Evolutionary conservation across 2,888 invertebrate genomes (phyloP).

Genomic region (Erannis defoliaria): DNA sequence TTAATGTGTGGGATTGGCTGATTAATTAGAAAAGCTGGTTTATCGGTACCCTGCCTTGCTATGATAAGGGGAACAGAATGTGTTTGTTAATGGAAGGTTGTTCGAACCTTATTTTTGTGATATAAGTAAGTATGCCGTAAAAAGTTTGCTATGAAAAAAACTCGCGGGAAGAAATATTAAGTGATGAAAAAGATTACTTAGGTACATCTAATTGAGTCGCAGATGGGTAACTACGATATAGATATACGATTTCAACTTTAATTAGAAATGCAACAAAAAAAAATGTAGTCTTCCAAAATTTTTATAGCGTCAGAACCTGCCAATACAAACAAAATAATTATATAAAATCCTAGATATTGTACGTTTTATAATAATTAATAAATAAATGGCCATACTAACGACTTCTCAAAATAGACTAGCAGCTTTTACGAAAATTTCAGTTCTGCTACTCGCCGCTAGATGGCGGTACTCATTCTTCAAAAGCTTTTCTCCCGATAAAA

Average conservation of each 20-base stretch:
- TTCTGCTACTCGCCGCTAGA: conserved; percentile 73
- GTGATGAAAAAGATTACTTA: no score
- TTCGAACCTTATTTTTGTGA: neutral
- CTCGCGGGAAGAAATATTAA: neutral
- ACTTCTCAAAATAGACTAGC: no score
- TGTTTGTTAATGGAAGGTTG: conserved; percentile 20
- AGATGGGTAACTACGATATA: no score
- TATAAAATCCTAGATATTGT: no score
- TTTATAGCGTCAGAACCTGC: no score
- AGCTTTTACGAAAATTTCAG: conserved; percentile 2
- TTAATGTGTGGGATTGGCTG: conserved; percentile 80
- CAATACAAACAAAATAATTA: no score
- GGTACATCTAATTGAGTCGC: no score
- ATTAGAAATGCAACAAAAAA: no score
- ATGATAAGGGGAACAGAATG: conserved; percentile 59
- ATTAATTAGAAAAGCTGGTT: conserved; percentile 77
- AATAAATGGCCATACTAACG: no score
- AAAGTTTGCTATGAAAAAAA: neutral
- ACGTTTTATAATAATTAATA: no score
- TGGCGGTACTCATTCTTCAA: conserved; percentile 59
- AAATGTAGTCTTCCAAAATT: no score
- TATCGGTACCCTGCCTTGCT: conserved; percentile 67
- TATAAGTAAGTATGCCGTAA: neutral
- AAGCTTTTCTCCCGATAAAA: neutral
- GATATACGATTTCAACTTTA: no score